Base-by-base conservation (phyloP, 2,888 invertebrate species). In the Sinotaia quadrata region DNA sequence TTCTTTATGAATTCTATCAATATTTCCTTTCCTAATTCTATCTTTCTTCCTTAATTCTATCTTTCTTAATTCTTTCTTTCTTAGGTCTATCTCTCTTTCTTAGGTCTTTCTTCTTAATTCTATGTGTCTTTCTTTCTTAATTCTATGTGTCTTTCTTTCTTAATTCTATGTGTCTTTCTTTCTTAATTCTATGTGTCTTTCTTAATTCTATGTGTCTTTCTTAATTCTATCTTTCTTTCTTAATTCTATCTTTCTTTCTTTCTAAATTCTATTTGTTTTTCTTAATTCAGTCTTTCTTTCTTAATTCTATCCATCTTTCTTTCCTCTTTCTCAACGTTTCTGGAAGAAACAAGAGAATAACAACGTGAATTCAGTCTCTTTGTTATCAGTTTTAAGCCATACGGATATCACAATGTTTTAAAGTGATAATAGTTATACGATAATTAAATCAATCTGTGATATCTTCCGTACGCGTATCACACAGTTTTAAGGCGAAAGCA, bases 111-210 rank as follows among this genome's bases (percentile, higher is more conserved):
- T 44, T 47, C 27, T 27, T 49, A 2, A 27, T 47, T 34, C 36
- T 63, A 4, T 18, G 2, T 62, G 15, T 51, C 62, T 49, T n/a
- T 62, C 49, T 62, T 24, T 47, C 44, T 44, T n/a, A n/a, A n/a
- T n/a, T 34, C 36, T 63, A 4, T 18, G 2, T 62, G 15, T 51
- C 62, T 49, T n/a, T 62, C 49, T 62, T 24, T 47, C 44, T 44
- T n/a, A n/a, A n/a, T n/a, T 29, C 29, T 49, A 8, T 18, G 7
- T 18, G 7, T 18, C 49, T 49, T 24, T 49, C 49, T 49, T 24
- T 49, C 49, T 49, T n/a, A n/a, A n/a, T n/a, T n/a, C n/a, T n/a
- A n/a, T n/a, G n/a, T n/a, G n/a, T 18, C 49, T 49, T n/a, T n/a
- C 49, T 49, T 24, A 21, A n/a, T 49, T n/a, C n/a, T n/a, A n/a